A percentile compares a stretch with the other conserved stretches of the same genome.
Evolutionary conservation across 2,113 vertebrate genomes (phyloP).

Genomic region (Mola mola): DNA sequence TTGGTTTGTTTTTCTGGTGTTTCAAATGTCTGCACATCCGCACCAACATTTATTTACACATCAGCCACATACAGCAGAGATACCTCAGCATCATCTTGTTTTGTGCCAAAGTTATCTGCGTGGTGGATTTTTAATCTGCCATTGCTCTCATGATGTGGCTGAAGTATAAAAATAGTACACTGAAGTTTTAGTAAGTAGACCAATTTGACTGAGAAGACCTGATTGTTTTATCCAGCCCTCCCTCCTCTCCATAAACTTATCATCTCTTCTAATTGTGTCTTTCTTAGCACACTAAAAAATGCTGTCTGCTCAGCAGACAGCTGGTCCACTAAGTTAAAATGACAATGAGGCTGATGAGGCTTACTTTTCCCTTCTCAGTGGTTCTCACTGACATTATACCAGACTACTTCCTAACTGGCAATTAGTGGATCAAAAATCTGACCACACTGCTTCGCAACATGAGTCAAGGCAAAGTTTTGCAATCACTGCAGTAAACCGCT

Average conservation of each 20-base stretch:
- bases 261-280: conserved; percentile 9
- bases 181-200: background rate
- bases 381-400: conserved; percentile 10
- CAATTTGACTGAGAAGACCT: conserved; percentile 17
- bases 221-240: conserved; percentile 24
- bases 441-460: no score
- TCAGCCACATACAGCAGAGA: background rate
- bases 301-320: conserved; percentile 26
- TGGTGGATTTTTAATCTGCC: background rate
- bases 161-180: background rate
- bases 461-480: conserved; percentile 6
- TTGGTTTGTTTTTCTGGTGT: conserved; percentile 3
- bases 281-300: conserved; percentile 3
- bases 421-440: conserved; percentile 1
- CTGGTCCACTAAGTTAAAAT: conserved; percentile 4
- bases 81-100: background rate
- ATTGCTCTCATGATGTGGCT: no score
- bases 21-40: background rate
- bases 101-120: background rate
- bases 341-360: conserved; percentile 10
- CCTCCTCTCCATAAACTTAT: conserved; percentile 1
- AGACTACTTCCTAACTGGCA: background rate
- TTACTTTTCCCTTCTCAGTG: background rate
- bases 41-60: background rate
- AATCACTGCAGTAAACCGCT: no score